Percentiles rank a stretch among this genome's conserved stretches.
These are phyloP conservation scores for Porites evermanni DNA, from an alignment of 92 coral and sea anemone species.

Conservation along the genomic window DNA sequence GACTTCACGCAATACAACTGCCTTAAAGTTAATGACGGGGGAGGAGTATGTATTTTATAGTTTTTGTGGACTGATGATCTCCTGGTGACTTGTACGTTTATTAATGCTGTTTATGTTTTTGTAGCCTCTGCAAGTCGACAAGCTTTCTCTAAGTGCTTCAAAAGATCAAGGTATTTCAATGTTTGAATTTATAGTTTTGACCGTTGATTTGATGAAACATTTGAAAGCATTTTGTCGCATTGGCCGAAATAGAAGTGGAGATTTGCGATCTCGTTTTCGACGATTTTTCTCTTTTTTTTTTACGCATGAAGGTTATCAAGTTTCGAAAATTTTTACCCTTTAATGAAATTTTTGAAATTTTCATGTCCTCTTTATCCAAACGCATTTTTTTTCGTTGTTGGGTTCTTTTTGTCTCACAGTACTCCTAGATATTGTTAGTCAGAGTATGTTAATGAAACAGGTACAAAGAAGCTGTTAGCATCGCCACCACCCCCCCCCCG, in stretches of 20 bases:
- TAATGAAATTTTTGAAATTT: no score
- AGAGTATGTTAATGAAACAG: not conserved
- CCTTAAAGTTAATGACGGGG: no score
- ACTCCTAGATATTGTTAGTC: not conserved
- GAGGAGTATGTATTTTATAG: no score
- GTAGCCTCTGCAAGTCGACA: conserved; percentile 44
- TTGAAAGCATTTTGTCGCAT: no score
- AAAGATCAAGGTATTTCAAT: conserved; percentile 35
- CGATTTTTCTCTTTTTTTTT: not conserved
- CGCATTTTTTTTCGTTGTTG: not conserved
- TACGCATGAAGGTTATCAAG: not conserved
- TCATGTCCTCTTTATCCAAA: not conserved
- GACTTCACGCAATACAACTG: no score
- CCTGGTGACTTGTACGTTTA: not conserved
- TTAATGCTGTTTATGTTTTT: not conserved
- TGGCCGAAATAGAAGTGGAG: no score
- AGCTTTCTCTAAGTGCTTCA: conserved; percentile 6
- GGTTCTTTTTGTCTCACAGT: not conserved
- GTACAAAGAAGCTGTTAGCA: not conserved
- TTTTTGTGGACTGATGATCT: no score
- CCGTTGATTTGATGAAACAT: not conserved
- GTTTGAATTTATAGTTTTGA: not conserved
- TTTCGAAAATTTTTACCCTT: no score
- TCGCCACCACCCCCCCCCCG: no score
- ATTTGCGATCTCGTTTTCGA: not conserved